These are phyloP conservation scores for Morone saxatilis DNA, from an alignment of 2,113 vertebrate species.

Conservation along the genomic window DNA sequence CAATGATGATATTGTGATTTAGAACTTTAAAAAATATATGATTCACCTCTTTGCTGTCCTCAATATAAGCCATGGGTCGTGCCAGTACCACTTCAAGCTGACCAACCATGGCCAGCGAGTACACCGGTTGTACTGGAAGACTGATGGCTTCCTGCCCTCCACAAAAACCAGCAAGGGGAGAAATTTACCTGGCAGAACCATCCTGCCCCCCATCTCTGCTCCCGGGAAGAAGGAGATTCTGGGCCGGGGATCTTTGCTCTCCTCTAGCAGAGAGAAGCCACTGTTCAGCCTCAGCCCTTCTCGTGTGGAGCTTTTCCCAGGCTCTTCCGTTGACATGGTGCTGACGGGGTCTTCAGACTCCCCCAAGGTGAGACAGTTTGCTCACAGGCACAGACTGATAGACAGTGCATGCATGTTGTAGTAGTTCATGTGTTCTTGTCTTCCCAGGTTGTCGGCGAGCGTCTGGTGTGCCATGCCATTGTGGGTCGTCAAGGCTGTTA, in stretches of 20 bases:
- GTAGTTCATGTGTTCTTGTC: not conserved
- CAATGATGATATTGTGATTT: not conserved
- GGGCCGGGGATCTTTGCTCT: not conserved
- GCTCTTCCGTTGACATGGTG: constrained; percentile 81
- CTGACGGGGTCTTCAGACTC: constrained; percentile 84
- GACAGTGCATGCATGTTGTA: not conserved
- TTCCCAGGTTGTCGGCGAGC: not conserved
- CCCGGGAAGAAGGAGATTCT: not conserved
- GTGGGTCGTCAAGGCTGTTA: not conserved
- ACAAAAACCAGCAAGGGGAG: not conserved
- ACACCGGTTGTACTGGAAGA: constrained; percentile 88
- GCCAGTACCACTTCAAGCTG: constrained; percentile 85
- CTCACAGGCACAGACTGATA: not conserved
- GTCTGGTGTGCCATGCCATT: not conserved
- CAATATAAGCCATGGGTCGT: constrained; percentile 79
- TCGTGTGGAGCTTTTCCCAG: constrained; percentile 84
- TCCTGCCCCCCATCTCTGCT: constrained; percentile 45
- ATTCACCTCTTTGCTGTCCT: not conserved
- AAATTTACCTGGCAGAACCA: constrained; percentile 26
- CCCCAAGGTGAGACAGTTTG: constrained; percentile 81
- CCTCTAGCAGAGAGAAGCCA: not conserved
- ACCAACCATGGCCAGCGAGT: constrained; percentile 85
- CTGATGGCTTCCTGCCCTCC: constrained; percentile 62
- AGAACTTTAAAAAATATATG: not conserved
- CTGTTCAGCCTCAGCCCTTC: constrained; percentile 85